Conservation (phyloP, 2,888 invertebrate genomes). For the Caenorhabditis doughertyi region DNA sequence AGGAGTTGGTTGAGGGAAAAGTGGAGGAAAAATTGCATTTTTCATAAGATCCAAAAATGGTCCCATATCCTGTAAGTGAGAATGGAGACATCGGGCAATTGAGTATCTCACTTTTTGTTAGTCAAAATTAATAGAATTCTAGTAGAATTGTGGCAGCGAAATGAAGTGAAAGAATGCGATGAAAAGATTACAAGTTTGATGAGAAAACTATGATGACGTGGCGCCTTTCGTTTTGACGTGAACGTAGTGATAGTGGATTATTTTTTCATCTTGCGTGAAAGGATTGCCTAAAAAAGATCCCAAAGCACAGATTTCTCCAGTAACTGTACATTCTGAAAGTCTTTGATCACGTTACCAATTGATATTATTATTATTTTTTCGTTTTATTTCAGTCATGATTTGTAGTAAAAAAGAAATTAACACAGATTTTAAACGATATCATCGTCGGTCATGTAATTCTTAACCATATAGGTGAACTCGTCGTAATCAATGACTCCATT, state of each 20-base stretch:
- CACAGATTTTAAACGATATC: conserved; percentile 71
- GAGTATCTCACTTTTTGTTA: conserved; percentile 18
- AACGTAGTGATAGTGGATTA: no score
- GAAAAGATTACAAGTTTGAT: background rate
- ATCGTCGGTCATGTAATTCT: conserved; percentile 81
- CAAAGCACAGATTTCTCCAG: no score
- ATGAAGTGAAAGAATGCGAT: background rate
- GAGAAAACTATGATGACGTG: background rate
- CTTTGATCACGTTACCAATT: no score
- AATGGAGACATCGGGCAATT: background rate
- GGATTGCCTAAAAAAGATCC: no score
- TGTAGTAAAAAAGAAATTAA: background rate
- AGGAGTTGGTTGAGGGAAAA: background rate
- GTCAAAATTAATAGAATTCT: conserved; percentile 24
- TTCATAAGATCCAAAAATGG: conserved; percentile 38
- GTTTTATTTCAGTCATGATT: background rate
- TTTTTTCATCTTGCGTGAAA: no score
- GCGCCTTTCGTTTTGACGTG: background rate
- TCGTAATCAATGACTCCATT: conserved; percentile 82
- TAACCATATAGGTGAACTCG: conserved; percentile 82
- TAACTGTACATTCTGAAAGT: no score
- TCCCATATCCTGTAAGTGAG: conserved; percentile 7
- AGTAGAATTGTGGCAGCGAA: conserved; percentile 4
- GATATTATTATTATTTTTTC: background rate
- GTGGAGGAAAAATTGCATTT: background rate